Conservation (phyloP, 2,888 invertebrate species). For the Magallana nippona region DNA sequence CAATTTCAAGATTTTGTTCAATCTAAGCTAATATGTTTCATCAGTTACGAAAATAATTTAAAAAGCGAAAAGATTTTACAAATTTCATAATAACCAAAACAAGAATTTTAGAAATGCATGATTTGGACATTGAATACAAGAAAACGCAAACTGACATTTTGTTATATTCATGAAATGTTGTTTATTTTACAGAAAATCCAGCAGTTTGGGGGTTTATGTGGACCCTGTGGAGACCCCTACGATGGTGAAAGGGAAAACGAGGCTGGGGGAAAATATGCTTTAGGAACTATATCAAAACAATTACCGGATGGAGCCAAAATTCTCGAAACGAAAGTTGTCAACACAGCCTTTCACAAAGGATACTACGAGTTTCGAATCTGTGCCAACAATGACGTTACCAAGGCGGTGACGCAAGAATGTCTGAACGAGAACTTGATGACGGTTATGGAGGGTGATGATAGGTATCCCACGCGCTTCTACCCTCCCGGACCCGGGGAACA, state of each 20-base stretch:
- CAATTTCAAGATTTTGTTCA: too few species aligned
- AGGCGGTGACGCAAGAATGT: constrained; percentile 55
- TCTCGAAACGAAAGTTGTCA: constrained; percentile 54
- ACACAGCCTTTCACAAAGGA: constrained; percentile 56
- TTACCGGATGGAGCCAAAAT: constrained; percentile 55
- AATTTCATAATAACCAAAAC: too few species aligned
- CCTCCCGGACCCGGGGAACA: constrained; percentile 5
- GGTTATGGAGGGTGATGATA: constrained; percentile 52
- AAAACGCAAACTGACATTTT: too few species aligned
- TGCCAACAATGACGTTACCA: constrained; percentile 52
- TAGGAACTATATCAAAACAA: constrained; percentile 58
- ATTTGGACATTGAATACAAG: too few species aligned
- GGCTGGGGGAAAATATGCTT: constrained; percentile 60
- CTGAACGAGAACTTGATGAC: constrained; percentile 54
- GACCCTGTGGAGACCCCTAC: constrained; percentile 62
- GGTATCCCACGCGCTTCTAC: constrained; percentile 48
- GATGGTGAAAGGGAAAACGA: constrained; percentile 58
- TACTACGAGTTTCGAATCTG: constrained; percentile 62
- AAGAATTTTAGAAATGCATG: too few species aligned
- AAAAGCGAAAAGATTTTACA: too few species aligned
- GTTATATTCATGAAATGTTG: not conserved
- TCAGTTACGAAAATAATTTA: too few species aligned
- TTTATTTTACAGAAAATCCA: constrained; percentile 39
- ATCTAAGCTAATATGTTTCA: too few species aligned
- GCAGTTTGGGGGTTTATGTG: constrained; percentile 55